Evolutionary conservation across 2,888 invertebrate species (phyloP).

Genomic region (Tinea semifulvella): DNA sequence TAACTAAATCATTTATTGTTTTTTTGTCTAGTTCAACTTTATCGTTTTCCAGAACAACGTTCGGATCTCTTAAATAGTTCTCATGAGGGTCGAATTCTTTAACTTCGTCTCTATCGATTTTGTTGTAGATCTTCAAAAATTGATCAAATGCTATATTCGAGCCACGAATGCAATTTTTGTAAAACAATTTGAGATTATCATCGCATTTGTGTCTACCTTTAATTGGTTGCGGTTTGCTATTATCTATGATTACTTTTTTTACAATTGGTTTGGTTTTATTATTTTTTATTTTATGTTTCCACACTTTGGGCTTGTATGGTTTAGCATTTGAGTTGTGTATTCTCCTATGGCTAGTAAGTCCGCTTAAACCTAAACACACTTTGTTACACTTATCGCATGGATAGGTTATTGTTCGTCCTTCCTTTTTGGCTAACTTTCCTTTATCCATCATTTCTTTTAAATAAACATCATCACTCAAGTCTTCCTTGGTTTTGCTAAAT

Average conservation of each 20-base stretch:
- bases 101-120: slow-evolving; percentile 28
- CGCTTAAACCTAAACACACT: slow-evolving; percentile 38
- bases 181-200: slow-evolving; percentile 38
- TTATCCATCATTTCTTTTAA: slow-evolving; percentile 34
- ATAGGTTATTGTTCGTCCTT: slow-evolving; percentile 35
- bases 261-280: background rate
- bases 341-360: slow-evolving; percentile 38
- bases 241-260: background rate
- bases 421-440: slow-evolving; percentile 30
- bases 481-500: slow-evolving; percentile 18
- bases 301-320: slow-evolving; percentile 37
- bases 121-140: slow-evolving; percentile 50
- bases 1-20: background rate
- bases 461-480: slow-evolving; percentile 25
- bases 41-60: background rate
- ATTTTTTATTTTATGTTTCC: slow-evolving; percentile 32
- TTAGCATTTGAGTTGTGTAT: slow-evolving; percentile 39
- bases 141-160: slow-evolving; percentile 53
- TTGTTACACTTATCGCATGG: slow-evolving; percentile 46
- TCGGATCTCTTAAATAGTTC: background rate
- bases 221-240: background rate
- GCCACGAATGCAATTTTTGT: slow-evolving; percentile 41
- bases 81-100: background rate
- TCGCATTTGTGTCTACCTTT: slow-evolving; percentile 24
- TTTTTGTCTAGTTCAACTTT: background rate